These are phyloP conservation scores for Ploceus nigricollis DNA, from an alignment of 2,113 vertebrate species.

Conservation along the genomic window DNA sequence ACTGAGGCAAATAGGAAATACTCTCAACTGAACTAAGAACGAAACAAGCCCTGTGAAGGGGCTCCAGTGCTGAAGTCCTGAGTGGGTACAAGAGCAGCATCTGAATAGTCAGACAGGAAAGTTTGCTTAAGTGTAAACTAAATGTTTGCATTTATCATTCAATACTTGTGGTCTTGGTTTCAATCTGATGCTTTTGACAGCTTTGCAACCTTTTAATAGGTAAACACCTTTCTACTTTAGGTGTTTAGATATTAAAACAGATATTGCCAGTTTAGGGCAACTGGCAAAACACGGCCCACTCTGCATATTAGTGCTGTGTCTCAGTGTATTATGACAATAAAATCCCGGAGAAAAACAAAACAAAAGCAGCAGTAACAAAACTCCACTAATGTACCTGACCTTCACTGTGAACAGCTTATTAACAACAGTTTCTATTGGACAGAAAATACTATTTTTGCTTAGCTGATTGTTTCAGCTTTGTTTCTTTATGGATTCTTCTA, in stretches of 20 bases:
- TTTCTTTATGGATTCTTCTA: not conserved
- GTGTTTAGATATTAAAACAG: too few species aligned
- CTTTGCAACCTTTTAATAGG: not conserved
- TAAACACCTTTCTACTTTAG: not conserved
- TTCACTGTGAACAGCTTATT: not conserved
- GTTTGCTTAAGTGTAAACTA: not conserved
- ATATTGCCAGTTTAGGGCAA: too few species aligned
- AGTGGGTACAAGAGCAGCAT: not conserved
- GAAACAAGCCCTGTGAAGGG: accelerated
- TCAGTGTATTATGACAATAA: not conserved
- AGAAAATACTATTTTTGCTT: not conserved
- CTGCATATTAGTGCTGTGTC: not conserved
- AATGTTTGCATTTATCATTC: not conserved
- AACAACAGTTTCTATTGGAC: not conserved
- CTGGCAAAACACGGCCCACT: not conserved
- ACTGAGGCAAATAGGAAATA: not conserved
- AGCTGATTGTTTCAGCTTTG: not conserved
- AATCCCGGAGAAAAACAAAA: not conserved
- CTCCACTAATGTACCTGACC: not conserved
- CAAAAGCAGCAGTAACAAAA: not conserved
- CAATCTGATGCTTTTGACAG: not conserved
- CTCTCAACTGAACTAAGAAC: not conserved
- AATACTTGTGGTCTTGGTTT: not conserved
- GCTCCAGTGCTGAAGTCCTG: not conserved
- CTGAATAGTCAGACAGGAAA: not conserved